Evolutionary conservation across 1,140 invertebrate species (phyloP).

Genomic region (Apis cerana): DNA sequence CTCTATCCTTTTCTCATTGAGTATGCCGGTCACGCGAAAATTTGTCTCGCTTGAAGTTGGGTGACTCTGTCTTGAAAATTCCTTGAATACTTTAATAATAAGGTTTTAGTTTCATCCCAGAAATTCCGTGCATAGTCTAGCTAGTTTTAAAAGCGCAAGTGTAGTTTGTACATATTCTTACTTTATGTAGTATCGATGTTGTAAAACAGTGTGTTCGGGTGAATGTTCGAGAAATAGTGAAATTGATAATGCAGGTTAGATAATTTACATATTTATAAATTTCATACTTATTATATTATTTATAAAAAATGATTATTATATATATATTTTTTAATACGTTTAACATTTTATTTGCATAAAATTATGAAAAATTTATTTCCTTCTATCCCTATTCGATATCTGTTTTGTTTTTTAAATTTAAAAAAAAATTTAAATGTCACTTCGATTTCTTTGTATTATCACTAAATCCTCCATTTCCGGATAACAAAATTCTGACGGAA

Average conservation of each 20-base stretch:
- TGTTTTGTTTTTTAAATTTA: too few relatives aligned
- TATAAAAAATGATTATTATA: too few relatives aligned
- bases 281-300: not conserved
- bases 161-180: constrained; percentile 10
- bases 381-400: too few relatives aligned
- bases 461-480: too few relatives aligned
- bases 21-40: not conserved
- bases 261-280: not conserved
- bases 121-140: constrained; percentile 14
- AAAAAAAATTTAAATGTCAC: too few relatives aligned
- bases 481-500: too few relatives aligned
- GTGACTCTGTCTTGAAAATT: not conserved
- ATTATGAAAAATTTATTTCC: too few relatives aligned
- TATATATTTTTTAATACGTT: too few relatives aligned
- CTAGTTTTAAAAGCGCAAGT: constrained; percentile 28
- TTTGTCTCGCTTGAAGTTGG: not conserved
- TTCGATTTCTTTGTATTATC: too few relatives aligned
- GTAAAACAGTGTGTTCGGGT: constrained; percentile 15
- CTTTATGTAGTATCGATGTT: not conserved
- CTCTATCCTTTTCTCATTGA: not conserved
- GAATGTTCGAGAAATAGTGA: constrained; percentile 3
- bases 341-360: too few relatives aligned
- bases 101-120: not conserved
- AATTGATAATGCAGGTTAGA: constrained; percentile 1
- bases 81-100: not conserved